Conservation (phyloP, 2,888 invertebrate species). For the Sinopyrophorus schimmeli region DNA sequence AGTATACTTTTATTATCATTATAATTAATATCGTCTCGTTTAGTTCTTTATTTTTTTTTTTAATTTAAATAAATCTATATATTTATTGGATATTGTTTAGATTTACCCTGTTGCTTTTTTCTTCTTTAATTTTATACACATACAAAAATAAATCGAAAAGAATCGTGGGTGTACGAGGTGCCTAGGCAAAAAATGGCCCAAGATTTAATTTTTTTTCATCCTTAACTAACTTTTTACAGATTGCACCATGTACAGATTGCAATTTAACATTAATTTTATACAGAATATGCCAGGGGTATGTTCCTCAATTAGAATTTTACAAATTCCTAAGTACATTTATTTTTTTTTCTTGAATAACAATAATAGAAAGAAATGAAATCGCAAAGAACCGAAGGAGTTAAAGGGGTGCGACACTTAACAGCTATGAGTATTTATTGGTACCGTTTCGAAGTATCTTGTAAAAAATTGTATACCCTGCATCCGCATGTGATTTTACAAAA, state of each 20-base stretch:
- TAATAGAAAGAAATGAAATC: too few species aligned
- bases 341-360: too few species aligned
- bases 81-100: conserved; percentile 53
- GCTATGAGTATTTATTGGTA: conserved; percentile 36
- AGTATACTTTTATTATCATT: conserved; percentile 46
- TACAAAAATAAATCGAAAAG: conserved; percentile 18
- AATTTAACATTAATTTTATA: conserved; percentile 51
- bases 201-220: conserved; percentile 39
- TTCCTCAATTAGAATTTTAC: conserved; percentile 47
- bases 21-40: too few species aligned
- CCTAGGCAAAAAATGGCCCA: conserved; percentile 38
- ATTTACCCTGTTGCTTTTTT: conserved; percentile 53
- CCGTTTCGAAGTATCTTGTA: conserved; percentile 28
- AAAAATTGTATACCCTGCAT: conserved; percentile 38
- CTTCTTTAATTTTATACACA: too few species aligned
- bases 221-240: conserved; percentile 48
- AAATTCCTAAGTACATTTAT: conserved; percentile 41
- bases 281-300: conserved; percentile 56
- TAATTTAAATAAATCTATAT: conserved; percentile 48
- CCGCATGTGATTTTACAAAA: too few species aligned
- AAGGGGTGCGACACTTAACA: too few species aligned
- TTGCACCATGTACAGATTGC: conserved; percentile 55
- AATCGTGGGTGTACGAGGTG: conserved; percentile 51
- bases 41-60: too few species aligned
- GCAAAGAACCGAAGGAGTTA: too few species aligned